These are phyloP conservation scores for Molossus molossus DNA, from an alignment of 2,797 vertebrate species.

Conservation along the genomic window DNA sequence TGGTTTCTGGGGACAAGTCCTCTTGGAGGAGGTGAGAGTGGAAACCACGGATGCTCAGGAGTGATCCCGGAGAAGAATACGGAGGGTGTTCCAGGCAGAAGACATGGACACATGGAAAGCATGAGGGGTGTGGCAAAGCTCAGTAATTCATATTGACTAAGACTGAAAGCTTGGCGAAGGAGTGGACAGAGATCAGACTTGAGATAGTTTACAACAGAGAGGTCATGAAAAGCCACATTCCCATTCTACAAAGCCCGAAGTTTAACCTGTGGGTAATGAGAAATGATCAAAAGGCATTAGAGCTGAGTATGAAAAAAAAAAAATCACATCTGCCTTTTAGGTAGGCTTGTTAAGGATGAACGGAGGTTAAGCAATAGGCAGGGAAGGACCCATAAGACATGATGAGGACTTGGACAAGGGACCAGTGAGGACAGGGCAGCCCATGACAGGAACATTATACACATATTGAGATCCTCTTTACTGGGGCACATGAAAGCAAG, in stretches of 20 bases:
- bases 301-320: neutral
- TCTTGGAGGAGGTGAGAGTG: neutral
- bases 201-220: neutral
- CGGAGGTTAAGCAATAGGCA: neutral
- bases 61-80: neutral
- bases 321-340: neutral
- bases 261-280: neutral
- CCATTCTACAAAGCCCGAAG: neutral
- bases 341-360: neutral
- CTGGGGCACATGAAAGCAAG: neutral
- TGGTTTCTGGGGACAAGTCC: neutral
- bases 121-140: neutral
- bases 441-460: accelerated
- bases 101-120: neutral
- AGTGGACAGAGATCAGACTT: neutral
- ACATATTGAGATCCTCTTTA: neutral
- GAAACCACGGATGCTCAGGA: neutral
- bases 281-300: neutral
- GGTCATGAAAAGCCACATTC: neutral
- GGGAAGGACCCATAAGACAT: neutral
- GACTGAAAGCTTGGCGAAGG: neutral
- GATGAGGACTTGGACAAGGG: neutral
- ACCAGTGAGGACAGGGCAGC: neutral
- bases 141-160: neutral
- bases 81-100: neutral